Percentiles rank a stretch among this genome's conserved stretches.
Conservation (phyloP, 2,113 vertebrate genomes). For the Crotalus helleri region DNA sequence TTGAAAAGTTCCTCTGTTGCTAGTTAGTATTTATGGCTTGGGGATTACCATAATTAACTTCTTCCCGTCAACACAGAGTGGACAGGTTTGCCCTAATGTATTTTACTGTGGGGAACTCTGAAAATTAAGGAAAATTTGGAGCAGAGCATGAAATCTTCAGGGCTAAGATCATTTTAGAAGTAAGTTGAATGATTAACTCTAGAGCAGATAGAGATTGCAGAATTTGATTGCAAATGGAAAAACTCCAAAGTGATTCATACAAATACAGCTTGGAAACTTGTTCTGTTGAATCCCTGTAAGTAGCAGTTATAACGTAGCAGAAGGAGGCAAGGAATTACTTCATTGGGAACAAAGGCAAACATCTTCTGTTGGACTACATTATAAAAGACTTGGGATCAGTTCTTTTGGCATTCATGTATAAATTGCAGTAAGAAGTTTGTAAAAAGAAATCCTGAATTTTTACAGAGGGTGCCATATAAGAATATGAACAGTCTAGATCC, state of each 20-base stretch:
- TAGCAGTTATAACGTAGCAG: not conserved
- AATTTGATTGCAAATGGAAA: not conserved
- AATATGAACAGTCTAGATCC: not conserved
- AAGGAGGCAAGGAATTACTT: not conserved
- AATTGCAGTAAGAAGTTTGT: not conserved
- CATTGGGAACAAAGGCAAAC: not conserved
- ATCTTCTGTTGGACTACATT: not conserved
- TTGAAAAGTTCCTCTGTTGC: not conserved
- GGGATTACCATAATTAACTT: not conserved
- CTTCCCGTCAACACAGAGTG: not conserved
- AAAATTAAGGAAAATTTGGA: not conserved
- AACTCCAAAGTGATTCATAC: not conserved
- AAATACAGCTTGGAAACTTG: not conserved
- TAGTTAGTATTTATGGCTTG: not conserved
- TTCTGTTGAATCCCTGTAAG: not conserved
- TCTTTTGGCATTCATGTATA: not conserved
- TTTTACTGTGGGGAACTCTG: not conserved
- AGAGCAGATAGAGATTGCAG: not conserved
- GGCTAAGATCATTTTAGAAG: not conserved
- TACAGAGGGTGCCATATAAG: conserved; percentile 12
- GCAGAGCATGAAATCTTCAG: not conserved
- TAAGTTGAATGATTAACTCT: not conserved
- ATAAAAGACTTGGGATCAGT: not conserved
- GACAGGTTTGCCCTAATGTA: not conserved
- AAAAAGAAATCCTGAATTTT: not conserved